Evolutionary conservation across 1,140 invertebrate species (phyloP).

Genomic region (Lasioglossum albipes): DNA sequence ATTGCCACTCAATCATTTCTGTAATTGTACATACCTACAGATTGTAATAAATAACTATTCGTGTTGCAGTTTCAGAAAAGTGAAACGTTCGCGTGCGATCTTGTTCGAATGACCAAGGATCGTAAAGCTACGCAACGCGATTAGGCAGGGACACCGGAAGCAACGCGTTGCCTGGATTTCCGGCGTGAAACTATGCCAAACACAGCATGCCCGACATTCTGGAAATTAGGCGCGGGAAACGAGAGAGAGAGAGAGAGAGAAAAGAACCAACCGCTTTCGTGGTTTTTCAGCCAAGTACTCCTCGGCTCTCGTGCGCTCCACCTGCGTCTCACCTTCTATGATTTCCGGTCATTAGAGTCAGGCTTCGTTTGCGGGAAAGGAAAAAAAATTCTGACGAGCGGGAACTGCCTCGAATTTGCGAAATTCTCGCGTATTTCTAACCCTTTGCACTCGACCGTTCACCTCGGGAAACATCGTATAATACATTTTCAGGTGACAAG

Average conservation of each 20-base stretch:
- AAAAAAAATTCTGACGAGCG: not conserved
- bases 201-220: not conserved
- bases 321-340: not conserved
- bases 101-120: no score
- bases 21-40: no score
- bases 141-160: not conserved
- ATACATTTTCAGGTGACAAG: no score
- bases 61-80: no score
- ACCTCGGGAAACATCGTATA: no score
- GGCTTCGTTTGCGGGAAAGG: not conserved
- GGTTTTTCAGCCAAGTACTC: conserved; percentile 11
- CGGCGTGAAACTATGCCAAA: not conserved
- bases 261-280: conserved; percentile 3
- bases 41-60: no score
- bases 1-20: no score
- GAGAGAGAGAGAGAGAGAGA: not conserved
- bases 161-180: not conserved
- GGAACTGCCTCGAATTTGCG: no score
- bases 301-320: not conserved
- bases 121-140: not conserved
- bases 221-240: conserved; percentile 20
- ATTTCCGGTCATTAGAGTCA: not conserved
- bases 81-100: no score
- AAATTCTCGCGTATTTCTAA: no score
- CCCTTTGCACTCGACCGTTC: no score